A percentile compares a stretch with the other conserved stretches of the same genome.
Evolutionary conservation across 2,888 invertebrate genomes (phyloP).

Genomic region (Lasius platythorax): DNA sequence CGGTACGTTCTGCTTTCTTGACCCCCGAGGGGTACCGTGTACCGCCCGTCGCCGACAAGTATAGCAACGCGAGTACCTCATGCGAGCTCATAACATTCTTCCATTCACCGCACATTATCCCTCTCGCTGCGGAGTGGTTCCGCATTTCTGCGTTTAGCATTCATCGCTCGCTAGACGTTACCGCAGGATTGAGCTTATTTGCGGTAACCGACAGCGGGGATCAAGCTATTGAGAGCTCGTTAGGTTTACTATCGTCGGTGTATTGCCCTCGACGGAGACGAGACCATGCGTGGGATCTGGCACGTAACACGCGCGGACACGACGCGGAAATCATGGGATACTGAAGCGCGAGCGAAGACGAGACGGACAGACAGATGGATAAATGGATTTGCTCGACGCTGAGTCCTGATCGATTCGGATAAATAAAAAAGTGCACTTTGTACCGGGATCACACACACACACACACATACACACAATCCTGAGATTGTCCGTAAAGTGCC

Average conservation of each 20-base stretch:
- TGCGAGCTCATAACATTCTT: conserved; percentile 52
- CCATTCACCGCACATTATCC: conserved; percentile 51
- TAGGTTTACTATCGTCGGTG: conserved; percentile 32
- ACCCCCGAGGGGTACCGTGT: background rate
- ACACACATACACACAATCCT: background rate
- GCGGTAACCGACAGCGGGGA: conserved; percentile 52
- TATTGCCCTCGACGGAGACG: conserved; percentile 48
- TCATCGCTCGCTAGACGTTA: conserved; percentile 50
- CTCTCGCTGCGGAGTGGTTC: conserved; percentile 38
- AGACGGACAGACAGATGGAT: conserved; percentile 30
- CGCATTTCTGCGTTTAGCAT: conserved; percentile 53
- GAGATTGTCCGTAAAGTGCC: conserved; percentile 26
- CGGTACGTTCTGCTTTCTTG: conserved; percentile 38
- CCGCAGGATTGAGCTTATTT: conserved; percentile 50
- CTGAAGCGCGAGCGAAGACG: conserved; percentile 28
- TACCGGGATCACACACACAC: background rate
- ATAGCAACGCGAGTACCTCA: conserved; percentile 27
- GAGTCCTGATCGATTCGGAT: conserved; percentile 31
- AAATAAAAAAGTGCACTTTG: conserved; percentile 8
- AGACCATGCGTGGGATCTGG: conserved; percentile 49
- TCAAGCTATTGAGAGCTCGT: conserved; percentile 53
- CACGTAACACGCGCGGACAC: conserved; percentile 47
- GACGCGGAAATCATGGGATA: conserved; percentile 32
- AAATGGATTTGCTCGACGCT: conserved; percentile 3
- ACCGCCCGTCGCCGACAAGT: conserved; percentile 31